Evolutionary conservation across 2,888 invertebrate genomes (phyloP), one percentile per base, ranked within the genome.

Genomic region (Thecophora atra): DNA sequence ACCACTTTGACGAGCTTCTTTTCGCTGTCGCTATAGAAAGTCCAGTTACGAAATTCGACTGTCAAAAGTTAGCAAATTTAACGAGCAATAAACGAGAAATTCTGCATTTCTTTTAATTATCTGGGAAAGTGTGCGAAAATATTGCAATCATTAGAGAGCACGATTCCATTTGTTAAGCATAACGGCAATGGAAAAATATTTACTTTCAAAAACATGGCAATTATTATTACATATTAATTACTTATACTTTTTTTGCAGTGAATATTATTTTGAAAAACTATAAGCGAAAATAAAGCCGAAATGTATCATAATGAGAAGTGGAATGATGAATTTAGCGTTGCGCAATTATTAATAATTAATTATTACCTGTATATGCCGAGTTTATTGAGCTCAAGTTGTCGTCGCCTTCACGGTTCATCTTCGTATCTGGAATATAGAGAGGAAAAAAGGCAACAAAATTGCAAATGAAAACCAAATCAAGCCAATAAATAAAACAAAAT

Each of bases 331-430:
- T 51, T n/a, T 51, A 8, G n/a, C 17, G n/a, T 51, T 51, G 51
- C 17, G 17, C 17, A 13, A 51, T 15, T 51, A n/a, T n/a, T n/a
- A n/a, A n/a, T n/a, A n/a, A n/a, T n/a, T 1, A 51, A 54, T 19
- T 3, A 19, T 19, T 54, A 83, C 83, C 83, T 83, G 83, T 82
- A 28, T 81, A 83, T 75, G 83, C 80, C 71, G 83, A 83, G 81
- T 83, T 83, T 74, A 83, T 81, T 75, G 83, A 83, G 79, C 83
- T 83, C 77, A 83, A 79, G 76, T 83, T 83, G 82, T 83, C 83
- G 83, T 83, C 83, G 82, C 83, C 83, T 83, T 83, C 83, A 83
- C 83, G 83, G 82, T 82, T 83, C 83, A 83, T 83, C 80, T 78
- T 81, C 78, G 79, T 79, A 74, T 83, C 83, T 83, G 82, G 68